Evolutionary conservation across 1,140 invertebrate species (phyloP).

Genomic region (Macrocentrus cingulum): DNA sequence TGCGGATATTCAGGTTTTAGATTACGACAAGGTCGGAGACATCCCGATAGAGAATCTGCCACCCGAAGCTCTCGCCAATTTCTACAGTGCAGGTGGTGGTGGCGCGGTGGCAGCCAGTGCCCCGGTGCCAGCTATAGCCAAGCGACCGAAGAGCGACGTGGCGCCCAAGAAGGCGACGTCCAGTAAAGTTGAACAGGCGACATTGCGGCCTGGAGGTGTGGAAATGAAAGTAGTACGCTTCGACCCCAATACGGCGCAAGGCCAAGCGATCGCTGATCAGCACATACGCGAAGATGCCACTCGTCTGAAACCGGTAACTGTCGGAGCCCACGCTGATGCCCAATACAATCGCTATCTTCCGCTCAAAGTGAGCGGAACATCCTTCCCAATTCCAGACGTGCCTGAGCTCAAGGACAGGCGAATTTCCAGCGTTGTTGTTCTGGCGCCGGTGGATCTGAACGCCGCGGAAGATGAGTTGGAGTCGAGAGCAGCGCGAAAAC

Average conservation of each 20-base stretch:
- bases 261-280: slow-evolving; percentile 69
- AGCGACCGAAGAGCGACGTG: slow-evolving; percentile 48
- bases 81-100: slow-evolving; percentile 75
- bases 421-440: slow-evolving; percentile 78
- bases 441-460: slow-evolving; percentile 76
- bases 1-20: slow-evolving; percentile 81
- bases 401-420: slow-evolving; percentile 71
- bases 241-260: slow-evolving; percentile 72
- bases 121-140: slow-evolving; percentile 64
- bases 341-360: slow-evolving; percentile 82
- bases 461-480: slow-evolving; percentile 48
- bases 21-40: slow-evolving; percentile 87
- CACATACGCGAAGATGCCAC: slow-evolving; percentile 75
- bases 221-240: slow-evolving; percentile 85
- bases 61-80: slow-evolving; percentile 82
- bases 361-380: slow-evolving; percentile 78
- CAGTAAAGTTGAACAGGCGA: slow-evolving; percentile 57
- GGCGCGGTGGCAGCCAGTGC: slow-evolving; percentile 67
- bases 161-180: slow-evolving; percentile 57
- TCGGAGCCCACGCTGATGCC: slow-evolving; percentile 62
- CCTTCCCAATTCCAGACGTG: slow-evolving; percentile 78
- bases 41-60: slow-evolving; percentile 80
- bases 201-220: slow-evolving; percentile 63
- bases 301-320: slow-evolving; percentile 70
- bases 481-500: slow-evolving; percentile 43